Conservation (phyloP, 2,888 invertebrate species). For the Acronicta psi region DNA sequence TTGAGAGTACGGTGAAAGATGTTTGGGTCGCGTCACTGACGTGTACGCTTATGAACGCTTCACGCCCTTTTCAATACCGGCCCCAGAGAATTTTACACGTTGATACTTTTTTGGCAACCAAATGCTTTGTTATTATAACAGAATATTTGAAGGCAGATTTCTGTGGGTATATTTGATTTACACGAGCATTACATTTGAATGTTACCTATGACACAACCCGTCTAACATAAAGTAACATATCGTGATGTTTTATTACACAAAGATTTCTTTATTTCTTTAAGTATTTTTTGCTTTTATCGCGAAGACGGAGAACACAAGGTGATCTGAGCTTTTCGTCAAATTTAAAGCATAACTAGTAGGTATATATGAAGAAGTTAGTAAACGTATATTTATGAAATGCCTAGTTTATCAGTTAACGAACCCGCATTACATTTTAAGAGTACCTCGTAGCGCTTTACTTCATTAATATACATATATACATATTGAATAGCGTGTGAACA, state of each 20-base stretch:
- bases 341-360: no score
- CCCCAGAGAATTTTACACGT: constrained; percentile 67
- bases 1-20: constrained; percentile 79
- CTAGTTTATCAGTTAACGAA: constrained; percentile 20
- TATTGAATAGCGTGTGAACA: constrained; percentile 36
- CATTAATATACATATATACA: constrained; percentile 29
- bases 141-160: constrained; percentile 46
- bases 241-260: no score
- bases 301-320: not conserved
- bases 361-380: no score
- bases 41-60: constrained; percentile 80
- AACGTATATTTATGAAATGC: constrained; percentile 5
- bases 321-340: no score
- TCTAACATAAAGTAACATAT: not conserved
- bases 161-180: constrained; percentile 35
- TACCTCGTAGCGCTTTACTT: constrained; percentile 22
- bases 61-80: constrained; percentile 70
- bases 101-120: constrained; percentile 66
- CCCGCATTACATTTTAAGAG: constrained; percentile 9
- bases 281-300: not conserved
- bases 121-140: constrained; percentile 66
- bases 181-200: constrained; percentile 15
- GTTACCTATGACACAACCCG: constrained; percentile 7
- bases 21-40: constrained; percentile 80
- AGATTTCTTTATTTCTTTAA: not conserved